Evolutionary conservation across 2,888 invertebrate genomes (phyloP), one percentile per base, ranked within the genome.

Genomic region (Cyclophora punctaria): DNA sequence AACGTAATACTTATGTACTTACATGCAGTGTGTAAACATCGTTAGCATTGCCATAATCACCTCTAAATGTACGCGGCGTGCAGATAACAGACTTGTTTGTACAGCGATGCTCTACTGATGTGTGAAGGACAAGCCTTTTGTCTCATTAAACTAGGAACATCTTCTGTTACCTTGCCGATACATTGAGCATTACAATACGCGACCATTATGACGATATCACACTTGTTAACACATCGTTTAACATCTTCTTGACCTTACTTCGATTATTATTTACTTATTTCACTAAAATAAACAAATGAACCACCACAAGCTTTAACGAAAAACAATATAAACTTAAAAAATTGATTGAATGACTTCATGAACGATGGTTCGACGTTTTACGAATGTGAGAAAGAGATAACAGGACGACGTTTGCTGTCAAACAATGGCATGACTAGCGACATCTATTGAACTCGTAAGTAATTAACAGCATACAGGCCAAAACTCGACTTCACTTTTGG

Each of bases 41-140:
- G 77, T 83, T 80, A 82, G 75, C 72, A 71, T 75, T 75, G 59
- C 78, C 75, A 78, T 86, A 85, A 85, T 85, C 83, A 79, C 82
- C 82, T 81, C 76, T 73, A 77, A 75, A 72, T 71, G 73, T 76
- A 77, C 73, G 68, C 73, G 73, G 73, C 74, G 73, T 69, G 75
- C 65, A 73, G 79, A 81, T 81, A 80, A 81, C 78, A 78, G 65
- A 75, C 74, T 80, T 83, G 82, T 83, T 83, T 80, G 83, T 78
- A 81, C 83, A 85, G 78, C 72, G 76, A 80, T 79, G 73, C 70
- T 73, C 75, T 72, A 78, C 75, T 81, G 83, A 84, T 81, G 82
- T 82, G 82, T 83, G 87, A 87, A 87, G 87, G 87, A 83, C 86
- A 71, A 69, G 73, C 76, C 83, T 85, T 84, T 85, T 85, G 84